These are phyloP conservation scores for Elysia chlorotica DNA, from an alignment of 1,140 invertebrate species.

Conservation along the genomic window DNA sequence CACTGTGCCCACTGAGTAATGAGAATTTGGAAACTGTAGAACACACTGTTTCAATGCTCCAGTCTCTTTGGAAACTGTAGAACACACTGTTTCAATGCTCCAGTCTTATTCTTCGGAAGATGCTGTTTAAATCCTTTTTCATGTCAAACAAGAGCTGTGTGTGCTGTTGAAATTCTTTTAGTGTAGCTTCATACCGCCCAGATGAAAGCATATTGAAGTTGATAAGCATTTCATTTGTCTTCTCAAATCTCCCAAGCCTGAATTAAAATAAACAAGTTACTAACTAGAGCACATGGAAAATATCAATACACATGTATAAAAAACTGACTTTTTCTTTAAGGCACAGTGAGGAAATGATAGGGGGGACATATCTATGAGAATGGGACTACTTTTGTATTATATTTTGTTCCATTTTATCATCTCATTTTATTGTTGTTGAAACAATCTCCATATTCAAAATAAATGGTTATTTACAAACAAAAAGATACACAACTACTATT, in stretches of 20 bases:
- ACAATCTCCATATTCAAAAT: too few relatives aligned
- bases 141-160: slow-evolving; percentile 76
- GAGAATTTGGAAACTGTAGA: too few relatives aligned
- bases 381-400: background rate
- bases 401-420: background rate
- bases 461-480: too few relatives aligned
- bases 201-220: slow-evolving; percentile 91
- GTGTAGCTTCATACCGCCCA: slow-evolving; percentile 78
- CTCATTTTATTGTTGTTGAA: background rate
- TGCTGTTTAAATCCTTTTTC: slow-evolving; percentile 70
- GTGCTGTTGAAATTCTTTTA: slow-evolving; percentile 86
- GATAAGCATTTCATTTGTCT: slow-evolving; percentile 96
- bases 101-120: slow-evolving; percentile 68
- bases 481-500: too few relatives aligned
- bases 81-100: too few relatives aligned
- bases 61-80: too few relatives aligned
- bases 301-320: background rate
- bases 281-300: background rate
- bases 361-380: background rate
- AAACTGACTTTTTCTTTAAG: background rate
- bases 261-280: slow-evolving; percentile 44
- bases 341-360: background rate
- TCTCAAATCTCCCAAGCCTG: slow-evolving; percentile 94
- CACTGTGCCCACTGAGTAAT: too few relatives aligned
- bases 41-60: too few relatives aligned